phyloP scores from a whole-genome alignment of 1,140 invertebrate species.

The Drosophila lacertosa region DNA sequence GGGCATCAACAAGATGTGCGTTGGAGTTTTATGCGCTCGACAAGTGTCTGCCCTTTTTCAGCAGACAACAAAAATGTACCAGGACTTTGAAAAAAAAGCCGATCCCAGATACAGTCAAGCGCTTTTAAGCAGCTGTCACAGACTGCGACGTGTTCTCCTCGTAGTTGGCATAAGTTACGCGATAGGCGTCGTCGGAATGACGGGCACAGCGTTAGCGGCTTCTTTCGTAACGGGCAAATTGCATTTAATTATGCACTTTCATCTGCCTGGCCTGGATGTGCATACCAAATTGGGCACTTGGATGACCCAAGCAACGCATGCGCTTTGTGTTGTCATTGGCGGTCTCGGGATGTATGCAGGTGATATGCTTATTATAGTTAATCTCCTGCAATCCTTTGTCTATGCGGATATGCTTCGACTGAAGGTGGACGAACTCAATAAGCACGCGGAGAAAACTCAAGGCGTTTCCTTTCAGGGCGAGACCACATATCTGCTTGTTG shows the following conservation, averaged over 20 bases:
- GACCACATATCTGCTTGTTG: conserved; percentile 14
- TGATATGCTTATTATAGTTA: conserved; percentile 43
- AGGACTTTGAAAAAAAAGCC: conserved; percentile 23
- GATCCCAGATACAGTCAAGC: conserved; percentile 22
- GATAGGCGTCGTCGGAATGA: conserved; percentile 17
- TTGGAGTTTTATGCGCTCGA: neutral
- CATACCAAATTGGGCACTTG: conserved; percentile 22
- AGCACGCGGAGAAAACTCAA: neutral
- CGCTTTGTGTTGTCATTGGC: conserved; percentile 13
- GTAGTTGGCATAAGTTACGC: conserved; percentile 28
- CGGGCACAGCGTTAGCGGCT: neutral
- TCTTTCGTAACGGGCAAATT: neutral
- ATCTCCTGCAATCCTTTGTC: conserved; percentile 33
- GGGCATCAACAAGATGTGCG: conserved; percentile 35
- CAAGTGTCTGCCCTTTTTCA: conserved; percentile 3
- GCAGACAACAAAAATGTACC: conserved; percentile 7
- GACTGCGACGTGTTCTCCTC: neutral
- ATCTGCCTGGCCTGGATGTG: conserved; percentile 49
- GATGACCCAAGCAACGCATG: conserved; percentile 32
- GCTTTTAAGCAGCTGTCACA: conserved; percentile 21
- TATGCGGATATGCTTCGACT: conserved; percentile 45
- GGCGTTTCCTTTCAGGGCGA: neutral
- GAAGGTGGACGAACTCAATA: conserved; percentile 43
- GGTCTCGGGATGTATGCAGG: conserved; percentile 50
- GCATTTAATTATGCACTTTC: conserved; percentile 41